phyloP scores from a whole-genome alignment of 2,113 vertebrate species.

The Fregetta grallaria region DNA sequence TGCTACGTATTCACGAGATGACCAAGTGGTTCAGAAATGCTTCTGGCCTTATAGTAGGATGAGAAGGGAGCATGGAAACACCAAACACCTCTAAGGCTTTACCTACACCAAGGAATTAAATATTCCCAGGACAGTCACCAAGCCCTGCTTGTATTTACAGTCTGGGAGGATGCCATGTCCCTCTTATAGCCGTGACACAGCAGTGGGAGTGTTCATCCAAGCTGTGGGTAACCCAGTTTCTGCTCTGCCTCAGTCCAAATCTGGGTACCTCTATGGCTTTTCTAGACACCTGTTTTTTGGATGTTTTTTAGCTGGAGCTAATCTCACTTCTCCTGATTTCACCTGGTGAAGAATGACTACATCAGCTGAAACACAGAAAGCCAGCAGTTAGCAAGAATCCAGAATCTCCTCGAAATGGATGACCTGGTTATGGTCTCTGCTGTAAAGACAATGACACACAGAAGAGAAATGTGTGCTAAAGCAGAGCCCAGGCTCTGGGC shows the following conservation, averaged over 20 bases:
- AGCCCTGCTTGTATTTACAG: neutral
- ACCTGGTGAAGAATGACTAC: neutral
- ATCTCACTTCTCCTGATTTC: neutral
- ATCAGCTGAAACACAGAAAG: neutral
- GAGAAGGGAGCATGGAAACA: neutral
- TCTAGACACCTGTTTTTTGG: neutral
- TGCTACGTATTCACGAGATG: neutral
- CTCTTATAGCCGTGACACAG: neutral
- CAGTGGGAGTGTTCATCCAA: neutral
- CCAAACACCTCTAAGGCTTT: neutral
- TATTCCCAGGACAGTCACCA: neutral
- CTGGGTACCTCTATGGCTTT: neutral
- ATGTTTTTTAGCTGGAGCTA: neutral
- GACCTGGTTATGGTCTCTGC: neutral
- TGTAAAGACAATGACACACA: neutral
- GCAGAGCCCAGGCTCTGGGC: neutral
- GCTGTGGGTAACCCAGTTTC: neutral
- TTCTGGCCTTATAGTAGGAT: neutral
- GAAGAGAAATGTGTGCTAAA: neutral
- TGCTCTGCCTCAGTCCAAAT: neutral
- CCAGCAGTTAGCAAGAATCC: neutral
- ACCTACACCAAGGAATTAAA: neutral
- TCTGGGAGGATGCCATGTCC: neutral
- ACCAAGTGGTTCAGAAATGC: neutral
- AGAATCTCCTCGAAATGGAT: neutral